Evolutionary conservation across 2,797 vertebrate genomes (phyloP), one percentile per base, ranked within the genome.

Genomic region (Esox masquinongy): DNA sequence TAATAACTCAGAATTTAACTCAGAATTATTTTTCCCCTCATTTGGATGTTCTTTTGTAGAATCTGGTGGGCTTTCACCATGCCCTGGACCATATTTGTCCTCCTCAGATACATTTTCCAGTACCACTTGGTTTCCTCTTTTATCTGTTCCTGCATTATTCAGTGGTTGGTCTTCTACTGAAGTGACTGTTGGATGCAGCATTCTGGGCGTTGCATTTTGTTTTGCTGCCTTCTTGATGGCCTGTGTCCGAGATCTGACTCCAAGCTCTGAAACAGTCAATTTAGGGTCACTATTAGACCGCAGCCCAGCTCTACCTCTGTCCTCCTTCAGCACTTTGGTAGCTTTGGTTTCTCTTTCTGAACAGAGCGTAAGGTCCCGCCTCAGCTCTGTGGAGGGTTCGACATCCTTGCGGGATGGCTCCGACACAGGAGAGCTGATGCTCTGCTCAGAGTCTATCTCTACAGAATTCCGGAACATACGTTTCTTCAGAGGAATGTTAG

Each of bases 401-500:
- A 63, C 59, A 70, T 83, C 82, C 77, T 83, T 88, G 56, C 83
- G 74, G 22, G 50, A 61, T 39, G 79, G 77, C 39, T 80, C 84
- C 1, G 80, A 77, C 26, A 81, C 67, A 36, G 79, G 69, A n/a
- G 84, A 80, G 64, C 72, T 86, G 22, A 82, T 66, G 73, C 81
- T 82, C 72, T 86, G 89, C 12, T 94, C 90, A 0, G 84, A 76
- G 73, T 92, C 87, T 0, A 83, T 76, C 67, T 93, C 93, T 4
- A 91, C 83, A 0, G 93, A 92, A 73, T 92, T 93, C 67, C 91
- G 92, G 89, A 95, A 94, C n/a, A 90, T 92, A 1, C 94, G 91
- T 81, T 95, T 95, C 81, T 95, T 95, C 77, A 95, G 84, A 79
- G 94, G 94, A 86, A 95, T 95, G 84, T 93, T 94, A 72, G 92